Evolutionary conservation across 2,797 vertebrate species (phyloP).

Genomic region (Poeciliopsis turneri): DNA sequence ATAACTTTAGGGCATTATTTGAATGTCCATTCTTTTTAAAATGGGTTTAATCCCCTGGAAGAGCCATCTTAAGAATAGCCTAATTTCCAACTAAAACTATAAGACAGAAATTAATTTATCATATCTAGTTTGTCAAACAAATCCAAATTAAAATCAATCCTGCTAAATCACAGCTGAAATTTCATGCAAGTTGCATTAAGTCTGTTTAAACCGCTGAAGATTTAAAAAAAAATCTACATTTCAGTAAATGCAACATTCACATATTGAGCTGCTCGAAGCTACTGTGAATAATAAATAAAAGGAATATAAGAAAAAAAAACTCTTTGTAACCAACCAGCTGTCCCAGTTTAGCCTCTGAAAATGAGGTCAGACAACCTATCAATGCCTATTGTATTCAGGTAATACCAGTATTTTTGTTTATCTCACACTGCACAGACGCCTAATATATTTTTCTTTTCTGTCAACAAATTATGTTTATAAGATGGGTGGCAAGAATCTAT

Average conservation of each 20-base stretch:
- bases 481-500: slow-evolving; percentile 56
- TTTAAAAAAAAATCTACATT: background rate
- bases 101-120: background rate
- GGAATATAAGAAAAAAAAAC: background rate
- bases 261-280: slow-evolving; percentile 6
- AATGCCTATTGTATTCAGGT: slow-evolving; percentile 43
- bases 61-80: background rate
- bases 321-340: slow-evolving; percentile 2
- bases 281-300: slow-evolving; percentile 26
- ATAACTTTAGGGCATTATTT: too few relatives aligned
- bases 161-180: background rate
- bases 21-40: background rate
- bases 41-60: background rate
- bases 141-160: background rate
- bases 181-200: background rate
- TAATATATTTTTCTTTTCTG: slow-evolving; percentile 57
- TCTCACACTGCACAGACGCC: slow-evolving; percentile 39
- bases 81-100: background rate
- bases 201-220: background rate
- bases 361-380: slow-evolving; percentile 48
- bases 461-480: slow-evolving; percentile 69
- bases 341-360: slow-evolving; percentile 24
- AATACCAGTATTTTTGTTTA: slow-evolving; percentile 57
- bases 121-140: background rate
- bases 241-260: background rate